Percentiles rank a stretch among this genome's conserved stretches.
phyloP scores from a whole-genome alignment of 2,888 invertebrate genomes.

The Phanerotoma sp. region DNA sequence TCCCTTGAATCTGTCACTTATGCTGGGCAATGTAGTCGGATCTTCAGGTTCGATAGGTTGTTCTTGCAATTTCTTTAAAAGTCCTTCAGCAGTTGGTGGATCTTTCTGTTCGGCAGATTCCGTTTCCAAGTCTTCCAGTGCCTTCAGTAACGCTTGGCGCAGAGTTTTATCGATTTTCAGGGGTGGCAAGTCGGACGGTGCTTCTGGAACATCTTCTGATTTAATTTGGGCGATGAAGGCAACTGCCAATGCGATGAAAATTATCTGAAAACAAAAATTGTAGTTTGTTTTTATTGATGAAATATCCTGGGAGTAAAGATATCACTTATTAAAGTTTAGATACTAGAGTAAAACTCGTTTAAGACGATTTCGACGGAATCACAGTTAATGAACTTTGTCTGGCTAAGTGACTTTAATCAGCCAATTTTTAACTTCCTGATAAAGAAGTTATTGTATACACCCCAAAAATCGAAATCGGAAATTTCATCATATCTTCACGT shows the following conservation, averaged over 20 bases:
- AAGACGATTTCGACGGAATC: no score
- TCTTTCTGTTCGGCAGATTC: constrained; percentile 59
- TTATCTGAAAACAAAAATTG: constrained; percentile 36
- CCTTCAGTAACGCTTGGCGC: constrained; percentile 73
- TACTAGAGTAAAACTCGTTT: no score
- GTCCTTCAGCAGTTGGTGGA: constrained; percentile 2
- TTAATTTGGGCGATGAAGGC: constrained; percentile 30
- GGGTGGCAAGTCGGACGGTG: constrained; percentile 56
- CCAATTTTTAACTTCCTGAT: no score
- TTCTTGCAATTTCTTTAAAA: neutral
- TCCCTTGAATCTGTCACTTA: constrained; percentile 13
- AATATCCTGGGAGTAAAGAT: no score
- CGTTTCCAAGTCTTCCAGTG: constrained; percentile 74
- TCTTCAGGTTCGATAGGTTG: neutral
- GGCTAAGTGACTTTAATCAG: no score
- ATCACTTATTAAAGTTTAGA: no score
- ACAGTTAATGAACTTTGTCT: no score
- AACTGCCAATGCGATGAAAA: constrained; percentile 34
- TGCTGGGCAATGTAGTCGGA: neutral
- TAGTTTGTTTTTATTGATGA: no score
- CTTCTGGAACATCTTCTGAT: constrained; percentile 24
- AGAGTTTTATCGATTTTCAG: constrained; percentile 73
- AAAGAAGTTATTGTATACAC: no score
- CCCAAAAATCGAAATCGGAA: no score
- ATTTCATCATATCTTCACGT: no score